Conservation (phyloP, 2,797 vertebrate species). For the Menidia menidia region DNA sequence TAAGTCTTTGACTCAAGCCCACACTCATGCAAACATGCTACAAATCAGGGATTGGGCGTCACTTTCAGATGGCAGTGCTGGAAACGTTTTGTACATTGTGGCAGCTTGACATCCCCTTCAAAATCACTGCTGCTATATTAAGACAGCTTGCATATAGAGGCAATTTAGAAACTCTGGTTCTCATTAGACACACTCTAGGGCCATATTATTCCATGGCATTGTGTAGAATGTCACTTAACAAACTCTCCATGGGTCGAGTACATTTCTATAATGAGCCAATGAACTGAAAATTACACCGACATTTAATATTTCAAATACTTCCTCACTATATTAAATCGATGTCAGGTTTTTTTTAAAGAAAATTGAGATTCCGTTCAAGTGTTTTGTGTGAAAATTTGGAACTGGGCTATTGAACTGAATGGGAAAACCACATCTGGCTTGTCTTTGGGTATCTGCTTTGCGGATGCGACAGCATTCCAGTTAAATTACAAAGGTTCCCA, state of each 20-base stretch:
- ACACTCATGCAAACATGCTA: constrained; percentile 44
- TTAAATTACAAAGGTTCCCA: constrained; percentile 71
- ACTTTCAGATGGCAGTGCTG: constrained; percentile 49
- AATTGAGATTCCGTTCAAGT: constrained; percentile 57
- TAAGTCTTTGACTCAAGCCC: constrained; percentile 85
- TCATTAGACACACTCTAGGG: constrained; percentile 66
- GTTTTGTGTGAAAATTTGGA: constrained; percentile 37
- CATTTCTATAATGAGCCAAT: constrained; percentile 64
- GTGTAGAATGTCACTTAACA: constrained; percentile 67
- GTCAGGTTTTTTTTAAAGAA: constrained; percentile 57
- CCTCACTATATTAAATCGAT: constrained; percentile 53
- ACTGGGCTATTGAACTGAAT: constrained; percentile 57
- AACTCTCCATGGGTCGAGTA: constrained; percentile 57
- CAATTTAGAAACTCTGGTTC: constrained; percentile 71
- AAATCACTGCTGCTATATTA: constrained; percentile 66
- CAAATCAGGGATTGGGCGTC: constrained; percentile 38
- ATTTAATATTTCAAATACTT: constrained; percentile 71
- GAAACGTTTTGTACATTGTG: constrained; percentile 57
- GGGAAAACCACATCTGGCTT: constrained; percentile 73
- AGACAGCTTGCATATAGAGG: constrained; percentile 64
- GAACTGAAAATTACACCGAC: constrained; percentile 65
- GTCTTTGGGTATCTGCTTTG: constrained; percentile 19
- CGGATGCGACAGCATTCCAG: constrained; percentile 66
- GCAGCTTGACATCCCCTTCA: constrained; percentile 64
- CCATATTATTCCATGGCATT: constrained; percentile 50